Evolutionary conservation across 1,140 invertebrate species (phyloP), one percentile per base, ranked within the genome.

Genomic region (Arctopsyche grandis): DNA sequence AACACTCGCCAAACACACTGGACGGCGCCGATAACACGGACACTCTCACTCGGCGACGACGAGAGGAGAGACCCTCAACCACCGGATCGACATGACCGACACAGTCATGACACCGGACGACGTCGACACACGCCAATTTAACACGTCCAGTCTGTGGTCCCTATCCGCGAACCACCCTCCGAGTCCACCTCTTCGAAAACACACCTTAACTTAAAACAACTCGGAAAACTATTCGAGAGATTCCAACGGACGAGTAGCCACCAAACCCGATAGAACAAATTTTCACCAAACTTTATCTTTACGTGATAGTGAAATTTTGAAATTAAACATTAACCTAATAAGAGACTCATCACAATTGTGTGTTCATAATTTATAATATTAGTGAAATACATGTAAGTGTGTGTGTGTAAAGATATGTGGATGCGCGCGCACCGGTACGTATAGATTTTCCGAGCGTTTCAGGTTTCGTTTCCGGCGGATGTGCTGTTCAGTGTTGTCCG

Each of bases 381-480:
- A 38, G 29, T 38, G 29, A 38, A 38, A 38, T 4, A 38, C 7
- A 38, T 38, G n/a, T n/a, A n/a, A 38, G 29, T 38, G 29, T 38
- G 29, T 38, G 7, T 38, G 7, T 38, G 29, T 38, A 38, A 38
- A 38, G 4, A 66, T 5, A 69, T 29, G 24, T 69, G 66, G 22
- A 43, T 29, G 66, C 16, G 29, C 16, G 12, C 19, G 63, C 63
- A 16, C 22, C 66, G 66, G 24, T 38, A 1, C 29, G 29, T 38
- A 38, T 69, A 69, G 26, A 73, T 76, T 76, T 76, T 60, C 75
- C 75, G 71, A 46, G 48, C 16, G n/a, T 66, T 74, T 74, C 75
- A 73, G 70, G 79, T 56, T 73, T 48, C 43, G 56, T 46, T 81
- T 78, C 80, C 80, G 80, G 58, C 76, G 80, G 80, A 78, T 75